Percentiles rank a stretch among this genome's conserved stretches.
These are phyloP conservation scores for Hypselothyrea guttata DNA, from an alignment of 2,888 invertebrate species.

Conservation along the genomic window DNA sequence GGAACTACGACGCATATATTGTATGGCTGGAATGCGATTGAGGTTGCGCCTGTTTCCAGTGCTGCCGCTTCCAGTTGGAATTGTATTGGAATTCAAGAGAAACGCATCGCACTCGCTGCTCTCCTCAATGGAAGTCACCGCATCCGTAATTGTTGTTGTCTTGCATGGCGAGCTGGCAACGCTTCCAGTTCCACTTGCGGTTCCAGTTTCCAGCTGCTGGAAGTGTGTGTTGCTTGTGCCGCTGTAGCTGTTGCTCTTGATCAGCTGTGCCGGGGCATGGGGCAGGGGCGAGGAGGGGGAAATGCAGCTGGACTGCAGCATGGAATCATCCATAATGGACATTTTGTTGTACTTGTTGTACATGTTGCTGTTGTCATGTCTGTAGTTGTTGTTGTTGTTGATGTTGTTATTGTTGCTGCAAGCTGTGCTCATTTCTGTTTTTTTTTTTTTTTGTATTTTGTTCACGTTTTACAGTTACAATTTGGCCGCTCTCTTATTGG, in stretches of 20 bases:
- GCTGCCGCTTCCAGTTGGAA: no score
- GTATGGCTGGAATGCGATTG: conserved; percentile 21
- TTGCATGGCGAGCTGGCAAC: conserved; percentile 6
- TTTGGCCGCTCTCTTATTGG: conserved; percentile 19
- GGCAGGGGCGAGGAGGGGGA: conserved; percentile 14
- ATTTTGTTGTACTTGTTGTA: conserved; percentile 30
- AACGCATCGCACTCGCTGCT: conserved; percentile 60
- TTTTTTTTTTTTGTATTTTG: conserved; percentile 31
- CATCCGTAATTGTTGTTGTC: conserved; percentile 9
- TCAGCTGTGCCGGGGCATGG: conserved; percentile 42
- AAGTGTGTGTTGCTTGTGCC: conserved; percentile 31
- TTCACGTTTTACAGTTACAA: conserved; percentile 38
- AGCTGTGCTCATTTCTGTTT: conserved; percentile 23
- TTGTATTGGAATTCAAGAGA: conserved; percentile 38
- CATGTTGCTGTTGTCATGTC: conserved; percentile 48
- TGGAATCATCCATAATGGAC: conserved; percentile 37
- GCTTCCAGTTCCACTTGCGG: no score
- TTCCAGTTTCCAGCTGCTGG: conserved; percentile 20
- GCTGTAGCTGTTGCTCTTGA: conserved; percentile 70
- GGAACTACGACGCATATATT: conserved; percentile 54
- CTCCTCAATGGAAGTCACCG: conserved; percentile 36
- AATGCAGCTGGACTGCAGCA: conserved; percentile 12
- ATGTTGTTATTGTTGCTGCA: conserved; percentile 24
- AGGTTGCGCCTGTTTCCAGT: conserved; percentile 6
- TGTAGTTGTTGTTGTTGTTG: conserved; percentile 28